Evolutionary conservation across 2,797 vertebrate species (phyloP).

Genomic region (Mormyrops attenuatus): DNA sequence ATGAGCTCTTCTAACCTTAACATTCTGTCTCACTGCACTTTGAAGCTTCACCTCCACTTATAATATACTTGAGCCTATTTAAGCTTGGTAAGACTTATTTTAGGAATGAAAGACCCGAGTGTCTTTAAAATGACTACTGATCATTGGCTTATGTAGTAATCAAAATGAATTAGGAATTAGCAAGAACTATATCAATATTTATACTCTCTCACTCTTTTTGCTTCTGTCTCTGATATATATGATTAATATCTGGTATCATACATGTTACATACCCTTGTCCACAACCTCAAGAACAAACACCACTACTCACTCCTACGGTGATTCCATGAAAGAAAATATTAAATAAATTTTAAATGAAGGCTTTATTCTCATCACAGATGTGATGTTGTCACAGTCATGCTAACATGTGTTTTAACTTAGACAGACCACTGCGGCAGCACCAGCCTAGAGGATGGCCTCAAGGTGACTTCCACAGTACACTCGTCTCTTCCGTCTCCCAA

Average conservation of each 20-base stretch:
- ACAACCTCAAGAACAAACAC: neutral
- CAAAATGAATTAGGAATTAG: neutral
- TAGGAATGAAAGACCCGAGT: constrained; percentile 7
- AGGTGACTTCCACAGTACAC: neutral
- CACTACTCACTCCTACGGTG: neutral
- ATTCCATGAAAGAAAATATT: neutral
- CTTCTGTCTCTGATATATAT: neutral
- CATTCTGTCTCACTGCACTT: constrained; percentile 11
- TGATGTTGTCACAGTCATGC: neutral
- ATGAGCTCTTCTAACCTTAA: constrained; percentile 25
- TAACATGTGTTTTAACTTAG: neutral
- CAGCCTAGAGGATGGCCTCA: neutral
- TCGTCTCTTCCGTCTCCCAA: neutral
- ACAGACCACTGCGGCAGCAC: neutral
- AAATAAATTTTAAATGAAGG: neutral
- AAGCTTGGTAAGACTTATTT: constrained; percentile 16
- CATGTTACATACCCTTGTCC: neutral
- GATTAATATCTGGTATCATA: neutral
- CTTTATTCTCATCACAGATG: neutral
- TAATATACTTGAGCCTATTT: constrained; percentile 27
- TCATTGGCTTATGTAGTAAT: constrained; percentile 19
- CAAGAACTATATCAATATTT: neutral
- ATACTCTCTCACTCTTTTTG: neutral
- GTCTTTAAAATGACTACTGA: constrained; percentile 29
- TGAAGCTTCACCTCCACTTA: constrained; percentile 19